Evolutionary conservation across 1,140 invertebrate genomes (phyloP), one percentile per base, ranked within the genome.

Genomic region (Drosophila littoralis): DNA sequence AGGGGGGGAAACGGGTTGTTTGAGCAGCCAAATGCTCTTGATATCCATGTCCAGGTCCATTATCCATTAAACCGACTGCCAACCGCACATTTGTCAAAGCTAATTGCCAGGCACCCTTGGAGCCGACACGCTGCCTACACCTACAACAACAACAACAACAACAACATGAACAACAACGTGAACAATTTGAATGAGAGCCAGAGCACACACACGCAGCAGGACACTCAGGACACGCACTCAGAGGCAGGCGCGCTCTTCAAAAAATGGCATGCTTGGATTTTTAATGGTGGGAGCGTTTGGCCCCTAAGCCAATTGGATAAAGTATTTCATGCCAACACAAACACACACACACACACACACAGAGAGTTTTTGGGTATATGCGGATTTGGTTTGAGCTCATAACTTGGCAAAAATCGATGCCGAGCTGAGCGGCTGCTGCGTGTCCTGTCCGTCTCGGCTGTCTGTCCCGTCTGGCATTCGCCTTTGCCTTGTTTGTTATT

Each of bases 51-150:
- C 76, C 77, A 80, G 72, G 78, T 81, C 80, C 78, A 81, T 81
- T 81, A 81, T 81, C 79, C 79, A 81, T 81, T 81, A 81, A 81
- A 81, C 79, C 79, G 81, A 81, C 75, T 75, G 79, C 74, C 74
- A 76, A 77, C 79, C 79, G 79, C 79, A 81, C 79, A 81, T 81
- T 81, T 81, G 79, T 81, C 79, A 81, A 81, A 77, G 79, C 79
- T 81, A 81, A 81, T 81, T 81, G 79, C 79, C 79, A 77, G 65
- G 70, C 79, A 76, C 79, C 79, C 65, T 81, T 81, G 79, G 74
- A 74, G 75, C 79, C 73, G 75, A 81, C 79, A 82, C 79, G 75
- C 79, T 74, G 63, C 74, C 72, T 68, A 75, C 71, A 60, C 40
- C 36, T 46, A 52, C 50, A 38, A 32, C 55, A 43, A 45, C 63